Conservation (phyloP, 1,140 invertebrate genomes). For the Anagrus nilaparvatae region DNA sequence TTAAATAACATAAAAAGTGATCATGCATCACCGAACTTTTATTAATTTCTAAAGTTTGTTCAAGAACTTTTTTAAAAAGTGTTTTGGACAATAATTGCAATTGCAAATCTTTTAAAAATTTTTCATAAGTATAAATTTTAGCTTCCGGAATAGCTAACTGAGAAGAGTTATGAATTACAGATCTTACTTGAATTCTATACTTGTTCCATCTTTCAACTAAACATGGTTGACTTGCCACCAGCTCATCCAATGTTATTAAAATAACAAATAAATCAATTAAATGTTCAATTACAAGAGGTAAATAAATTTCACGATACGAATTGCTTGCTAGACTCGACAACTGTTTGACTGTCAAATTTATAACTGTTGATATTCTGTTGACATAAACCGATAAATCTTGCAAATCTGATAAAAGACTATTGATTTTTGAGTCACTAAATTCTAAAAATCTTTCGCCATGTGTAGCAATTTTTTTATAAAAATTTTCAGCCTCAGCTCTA, state of each 20-base stretch:
- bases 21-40: conserved; percentile 58
- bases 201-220: conserved; percentile 60
- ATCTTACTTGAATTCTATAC: conserved; percentile 58
- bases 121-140: conserved; percentile 54
- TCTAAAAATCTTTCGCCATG: conserved; percentile 49
- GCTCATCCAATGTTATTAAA: conserved; percentile 60
- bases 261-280: conserved; percentile 57
- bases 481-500: conserved; percentile 57
- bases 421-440: conserved; percentile 26
- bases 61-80: conserved; percentile 42
- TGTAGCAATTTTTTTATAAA: conserved; percentile 49
- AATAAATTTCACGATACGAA: conserved; percentile 29
- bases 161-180: conserved; percentile 54
- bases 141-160: conserved; percentile 50
- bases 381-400: conserved; percentile 43
- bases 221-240: conserved; percentile 49
- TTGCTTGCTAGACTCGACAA: conserved; percentile 28
- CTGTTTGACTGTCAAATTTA: conserved; percentile 30
- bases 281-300: conserved; percentile 43
- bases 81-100: conserved; percentile 32
- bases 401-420: conserved; percentile 29
- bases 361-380: conserved; percentile 29
- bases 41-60: conserved; percentile 55
- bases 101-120: conserved; percentile 55
- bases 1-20: conserved; percentile 63